Conservation (phyloP, 2,888 invertebrate genomes). For the Pristionchus maxplancki region DNA sequence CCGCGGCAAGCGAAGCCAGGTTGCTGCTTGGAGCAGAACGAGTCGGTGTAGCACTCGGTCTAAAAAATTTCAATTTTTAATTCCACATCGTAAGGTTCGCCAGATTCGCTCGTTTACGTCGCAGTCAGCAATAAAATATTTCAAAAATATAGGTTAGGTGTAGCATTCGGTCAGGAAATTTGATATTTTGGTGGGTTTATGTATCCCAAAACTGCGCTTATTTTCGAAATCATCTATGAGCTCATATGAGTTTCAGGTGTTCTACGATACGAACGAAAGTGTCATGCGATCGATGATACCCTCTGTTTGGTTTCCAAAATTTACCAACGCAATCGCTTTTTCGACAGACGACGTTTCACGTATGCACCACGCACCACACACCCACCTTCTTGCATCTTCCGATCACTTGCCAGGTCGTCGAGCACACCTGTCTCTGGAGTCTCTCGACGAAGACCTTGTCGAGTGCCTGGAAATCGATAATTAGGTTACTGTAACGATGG, state of each 20-base stretch:
- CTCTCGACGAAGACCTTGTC: conserved; percentile 43
- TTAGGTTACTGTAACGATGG: neutral
- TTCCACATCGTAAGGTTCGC: neutral
- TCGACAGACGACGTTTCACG: too few species aligned
- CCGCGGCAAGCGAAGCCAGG: neutral
- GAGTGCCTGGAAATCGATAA: conserved; percentile 21
- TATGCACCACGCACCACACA: too few species aligned
- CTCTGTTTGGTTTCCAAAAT: too few species aligned
- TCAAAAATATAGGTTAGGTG: neutral
- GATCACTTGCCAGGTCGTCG: conserved; percentile 10
- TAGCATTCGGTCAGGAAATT: too few species aligned
- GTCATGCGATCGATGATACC: too few species aligned
- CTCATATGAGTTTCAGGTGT: neutral
- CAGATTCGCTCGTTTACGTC: too few species aligned
- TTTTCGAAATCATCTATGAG: neutral
- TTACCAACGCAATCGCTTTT: too few species aligned
- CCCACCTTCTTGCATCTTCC: conserved; percentile 28
- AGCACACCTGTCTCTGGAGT: conserved; percentile 45
- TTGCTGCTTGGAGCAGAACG: neutral
- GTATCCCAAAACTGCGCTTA: neutral
- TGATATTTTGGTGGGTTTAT: too few species aligned
- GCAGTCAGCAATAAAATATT: too few species aligned
- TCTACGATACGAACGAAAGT: neutral
- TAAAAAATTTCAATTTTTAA: neutral
- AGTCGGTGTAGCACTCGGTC: conserved; percentile 44